Evolutionary conservation across 2,113 vertebrate genomes (phyloP).

Genomic region (Turdus rufiventris): DNA sequence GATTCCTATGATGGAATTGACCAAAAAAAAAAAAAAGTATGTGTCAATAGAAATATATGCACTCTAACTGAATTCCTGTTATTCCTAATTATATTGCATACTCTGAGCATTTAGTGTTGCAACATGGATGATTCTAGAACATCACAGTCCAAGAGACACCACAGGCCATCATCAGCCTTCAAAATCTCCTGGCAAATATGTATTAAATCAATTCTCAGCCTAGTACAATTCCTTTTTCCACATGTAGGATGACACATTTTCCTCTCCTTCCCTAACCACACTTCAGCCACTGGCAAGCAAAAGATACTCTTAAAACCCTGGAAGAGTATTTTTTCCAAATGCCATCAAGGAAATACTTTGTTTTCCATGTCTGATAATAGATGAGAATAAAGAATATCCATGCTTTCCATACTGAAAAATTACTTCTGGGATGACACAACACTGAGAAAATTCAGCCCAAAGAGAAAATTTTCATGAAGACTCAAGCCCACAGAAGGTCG

Average conservation of each 20-base stretch:
- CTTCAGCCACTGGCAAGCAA: not conserved
- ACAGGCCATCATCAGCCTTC: not conserved
- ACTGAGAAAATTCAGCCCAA: not conserved
- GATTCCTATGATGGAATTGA: not conserved
- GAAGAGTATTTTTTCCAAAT: conserved; percentile 10
- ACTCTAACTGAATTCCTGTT: not conserved
- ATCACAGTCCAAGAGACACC: not conserved
- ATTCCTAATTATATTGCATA: not conserved
- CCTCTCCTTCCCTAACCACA: not conserved
- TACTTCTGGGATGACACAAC: conserved; percentile 5
- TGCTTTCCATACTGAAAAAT: not conserved
- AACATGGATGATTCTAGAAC: too few species aligned
- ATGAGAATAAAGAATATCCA: not conserved
- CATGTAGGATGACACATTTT: not conserved
- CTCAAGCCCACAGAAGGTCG: not conserved
- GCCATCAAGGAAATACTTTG: not conserved
- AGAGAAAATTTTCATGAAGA: not conserved
- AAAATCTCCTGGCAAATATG: not conserved
- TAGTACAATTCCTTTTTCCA: not conserved
- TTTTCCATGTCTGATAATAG: too few species aligned
- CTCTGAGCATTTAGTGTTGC: not conserved
- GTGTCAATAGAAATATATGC: not conserved
- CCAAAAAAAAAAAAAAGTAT: not conserved
- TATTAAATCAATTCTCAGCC: not conserved
- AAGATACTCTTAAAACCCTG: not conserved